Conservation (phyloP, 2,888 invertebrate genomes). For the Scaptomyza cyrtandrae region DNA sequence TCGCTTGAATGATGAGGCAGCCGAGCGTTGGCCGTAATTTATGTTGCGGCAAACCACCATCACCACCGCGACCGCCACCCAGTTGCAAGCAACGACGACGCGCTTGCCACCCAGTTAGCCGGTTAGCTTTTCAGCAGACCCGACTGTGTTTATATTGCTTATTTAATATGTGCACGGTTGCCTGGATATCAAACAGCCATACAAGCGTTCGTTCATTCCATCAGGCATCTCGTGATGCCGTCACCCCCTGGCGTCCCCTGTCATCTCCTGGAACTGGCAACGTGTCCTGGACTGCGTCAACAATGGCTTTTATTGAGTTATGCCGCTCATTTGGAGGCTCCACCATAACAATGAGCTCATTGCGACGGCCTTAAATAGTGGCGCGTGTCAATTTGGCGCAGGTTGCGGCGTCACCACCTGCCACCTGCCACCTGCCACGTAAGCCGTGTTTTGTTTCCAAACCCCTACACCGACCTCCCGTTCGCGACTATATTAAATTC, state of each 20-base stretch:
- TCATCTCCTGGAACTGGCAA: not conserved
- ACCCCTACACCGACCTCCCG: not conserved
- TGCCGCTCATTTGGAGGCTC: conserved; percentile 75
- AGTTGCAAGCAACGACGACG: not conserved
- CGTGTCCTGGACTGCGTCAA: conserved; percentile 45
- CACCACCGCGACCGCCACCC: not conserved
- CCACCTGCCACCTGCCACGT: conserved; percentile 41
- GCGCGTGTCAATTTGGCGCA: conserved; percentile 76
- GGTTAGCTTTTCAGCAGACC: conserved; percentile 57
- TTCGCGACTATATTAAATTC: conserved; percentile 45
- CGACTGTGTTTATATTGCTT: conserved; percentile 78
- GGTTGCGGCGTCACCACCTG: conserved; percentile 52
- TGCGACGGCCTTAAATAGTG: conserved; percentile 72
- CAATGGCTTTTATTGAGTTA: conserved; percentile 78
- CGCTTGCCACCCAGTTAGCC: conserved; percentile 48
- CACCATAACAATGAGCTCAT: conserved; percentile 75
- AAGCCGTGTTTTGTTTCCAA: conserved; percentile 9
- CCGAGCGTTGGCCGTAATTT: conserved; percentile 76
- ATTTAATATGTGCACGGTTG: conserved; percentile 78
- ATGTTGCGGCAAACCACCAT: conserved; percentile 73
- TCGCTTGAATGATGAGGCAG: conserved; percentile 77
- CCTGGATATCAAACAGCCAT: conserved; percentile 54
- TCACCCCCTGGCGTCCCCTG: not conserved
- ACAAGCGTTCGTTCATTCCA: conserved; percentile 10
- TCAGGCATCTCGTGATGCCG: conserved; percentile 12